These are phyloP conservation scores for Phenganax subtilis DNA, from an alignment of 92 coral and sea anemone genomes.

Conservation along the genomic window DNA sequence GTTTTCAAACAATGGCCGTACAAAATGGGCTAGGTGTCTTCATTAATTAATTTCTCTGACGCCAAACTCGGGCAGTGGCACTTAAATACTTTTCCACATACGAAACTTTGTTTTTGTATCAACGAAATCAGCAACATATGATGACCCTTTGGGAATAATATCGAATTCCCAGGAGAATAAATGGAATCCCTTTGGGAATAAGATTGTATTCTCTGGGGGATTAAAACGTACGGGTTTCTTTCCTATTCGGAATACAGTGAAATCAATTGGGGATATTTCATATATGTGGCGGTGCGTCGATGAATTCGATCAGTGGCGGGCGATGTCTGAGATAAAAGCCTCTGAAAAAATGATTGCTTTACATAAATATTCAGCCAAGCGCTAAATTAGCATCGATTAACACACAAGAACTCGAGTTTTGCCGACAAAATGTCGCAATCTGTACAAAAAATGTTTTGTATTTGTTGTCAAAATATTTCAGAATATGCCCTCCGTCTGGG, in stretches of 20 bases:
- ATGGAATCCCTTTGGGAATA: not conserved
- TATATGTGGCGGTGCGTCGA: not conserved
- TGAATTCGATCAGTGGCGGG: not conserved
- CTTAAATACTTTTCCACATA: not conserved
- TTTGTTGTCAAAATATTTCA: not conserved
- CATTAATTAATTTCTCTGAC: conserved; percentile 12
- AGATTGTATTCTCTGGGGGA: not conserved
- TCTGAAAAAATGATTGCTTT: not conserved
- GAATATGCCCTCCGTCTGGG: not conserved
- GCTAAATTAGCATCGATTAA: conserved; percentile 17
- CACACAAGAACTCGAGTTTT: not conserved
- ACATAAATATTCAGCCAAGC: not conserved
- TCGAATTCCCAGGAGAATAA: not conserved
- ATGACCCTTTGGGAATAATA: not conserved
- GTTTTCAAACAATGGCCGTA: not conserved
- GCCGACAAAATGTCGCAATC: not conserved
- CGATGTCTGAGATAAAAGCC: not conserved
- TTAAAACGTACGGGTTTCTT: not conserved
- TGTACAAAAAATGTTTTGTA: not conserved
- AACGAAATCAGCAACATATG: conserved; percentile 8
- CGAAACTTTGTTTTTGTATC: too few species aligned
- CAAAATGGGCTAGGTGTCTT: not conserved
- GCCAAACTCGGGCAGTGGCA: conserved; percentile 8
- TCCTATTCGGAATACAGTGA: not conserved
- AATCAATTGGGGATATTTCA: not conserved